Evolutionary conservation across 2,797 vertebrate species (phyloP).

Genomic region (Coilia nasus): DNA sequence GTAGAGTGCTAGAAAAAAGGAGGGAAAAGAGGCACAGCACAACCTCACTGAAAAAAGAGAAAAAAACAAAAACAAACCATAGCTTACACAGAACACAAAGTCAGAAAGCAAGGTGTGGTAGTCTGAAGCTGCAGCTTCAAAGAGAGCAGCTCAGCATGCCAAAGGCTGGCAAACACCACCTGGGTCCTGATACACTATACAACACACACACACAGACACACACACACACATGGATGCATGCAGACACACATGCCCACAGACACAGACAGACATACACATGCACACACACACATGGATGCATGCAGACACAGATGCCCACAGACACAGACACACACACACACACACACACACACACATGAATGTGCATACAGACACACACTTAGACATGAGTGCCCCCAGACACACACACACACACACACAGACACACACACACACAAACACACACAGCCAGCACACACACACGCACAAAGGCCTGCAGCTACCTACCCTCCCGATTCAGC

Average conservation of each 20-base stretch:
- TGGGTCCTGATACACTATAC: too few species aligned
- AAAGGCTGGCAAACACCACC: background rate
- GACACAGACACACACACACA: too few species aligned
- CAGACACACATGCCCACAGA: too few species aligned
- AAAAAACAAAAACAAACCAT: background rate
- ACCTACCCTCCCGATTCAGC: background rate
- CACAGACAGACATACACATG: too few species aligned
- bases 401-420: conserved; percentile 7
- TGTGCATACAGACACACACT: background rate
- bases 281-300: too few species aligned
- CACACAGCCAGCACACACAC: conserved; percentile 4
- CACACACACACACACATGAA: background rate
- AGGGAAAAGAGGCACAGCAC: background rate
- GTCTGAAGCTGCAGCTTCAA: background rate
- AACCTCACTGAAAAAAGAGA: background rate
- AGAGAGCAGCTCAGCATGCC: background rate
- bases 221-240: too few species aligned
- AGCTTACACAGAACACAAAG: background rate
- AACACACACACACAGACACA: too few species aligned
- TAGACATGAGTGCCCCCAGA: background rate
- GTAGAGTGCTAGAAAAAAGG: background rate
- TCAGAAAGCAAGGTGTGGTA: background rate
- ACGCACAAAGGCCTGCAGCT: background rate
- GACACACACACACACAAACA: background rate
- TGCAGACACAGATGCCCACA: too few species aligned